Percentiles rank a stretch among this genome's conserved stretches.
These are phyloP conservation scores for Pseudorhiza aurosa DNA, from an alignment of 30 jellyfish, hydroid and myxozoan genomes.

Conservation along the genomic window DNA sequence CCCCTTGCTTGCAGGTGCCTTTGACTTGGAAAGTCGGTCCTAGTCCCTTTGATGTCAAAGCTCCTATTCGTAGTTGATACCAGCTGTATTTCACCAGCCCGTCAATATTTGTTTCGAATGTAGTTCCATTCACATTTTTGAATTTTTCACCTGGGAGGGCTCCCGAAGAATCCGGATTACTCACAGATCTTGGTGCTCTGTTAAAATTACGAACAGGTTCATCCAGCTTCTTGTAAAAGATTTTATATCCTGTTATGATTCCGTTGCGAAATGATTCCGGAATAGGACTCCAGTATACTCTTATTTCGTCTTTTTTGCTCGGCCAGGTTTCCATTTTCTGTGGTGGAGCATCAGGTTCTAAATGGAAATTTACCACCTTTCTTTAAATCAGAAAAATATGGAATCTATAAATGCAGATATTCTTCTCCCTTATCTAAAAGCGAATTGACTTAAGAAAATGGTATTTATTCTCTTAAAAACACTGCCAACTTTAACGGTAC, in stretches of 20 bases:
- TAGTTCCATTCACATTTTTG: conserved; percentile 33
- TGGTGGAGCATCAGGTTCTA: conserved; percentile 74
- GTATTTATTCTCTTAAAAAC: no score
- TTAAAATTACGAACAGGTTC: conserved; percentile 32
- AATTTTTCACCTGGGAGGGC: conserved; percentile 59
- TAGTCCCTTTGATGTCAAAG: conserved; percentile 52
- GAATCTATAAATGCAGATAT: no score
- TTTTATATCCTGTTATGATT: conserved; percentile 42
- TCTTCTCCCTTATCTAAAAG: no score
- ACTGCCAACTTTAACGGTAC: no score
- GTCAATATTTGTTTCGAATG: conserved; percentile 25
- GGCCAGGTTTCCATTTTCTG: conserved; percentile 61
- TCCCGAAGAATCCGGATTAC: conserved; percentile 26
- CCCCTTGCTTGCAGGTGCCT: conserved; percentile 57
- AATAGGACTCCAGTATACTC: conserved; percentile 53
- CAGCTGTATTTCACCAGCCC: conserved; percentile 30
- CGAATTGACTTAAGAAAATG: no score
- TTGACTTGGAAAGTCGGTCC: conserved; percentile 38
- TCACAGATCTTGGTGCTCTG: conserved; percentile 50
- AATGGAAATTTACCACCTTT: no score
- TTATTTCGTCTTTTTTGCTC: conserved; percentile 9
- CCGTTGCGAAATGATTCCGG: conserved; percentile 67
- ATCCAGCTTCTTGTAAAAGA: conserved; percentile 43
- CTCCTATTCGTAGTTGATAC: conserved; percentile 65
- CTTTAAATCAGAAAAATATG: no score